Evolutionary conservation across 2,888 invertebrate genomes (phyloP), one percentile per base, ranked within the genome.

Genomic region (Cetonia aurata): DNA sequence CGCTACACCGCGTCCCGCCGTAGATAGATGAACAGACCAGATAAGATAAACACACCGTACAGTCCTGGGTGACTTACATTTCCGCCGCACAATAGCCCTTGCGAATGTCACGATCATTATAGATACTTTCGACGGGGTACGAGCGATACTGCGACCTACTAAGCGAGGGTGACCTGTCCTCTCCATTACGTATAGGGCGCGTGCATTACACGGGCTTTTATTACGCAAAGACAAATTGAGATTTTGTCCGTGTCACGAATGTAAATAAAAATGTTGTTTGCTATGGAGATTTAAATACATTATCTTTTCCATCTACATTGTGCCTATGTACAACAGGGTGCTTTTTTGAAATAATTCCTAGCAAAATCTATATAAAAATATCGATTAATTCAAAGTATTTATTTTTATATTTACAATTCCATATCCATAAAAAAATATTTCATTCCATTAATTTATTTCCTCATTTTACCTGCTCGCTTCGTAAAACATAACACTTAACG

Each of bases 1-100:
- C 75, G 75, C 13, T 60, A 46, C 31, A 17, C 52, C 52, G 25
- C 17, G 52, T 52, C 19, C 25, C 25, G 46, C 48, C 15, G n/a
- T 46, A 31, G 17, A 65, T 75, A 78, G 78, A 79, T 79, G 62
- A 37, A 65, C 62, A 75, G 76, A 78, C 77, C 77, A 80, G 83
- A 83, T 83, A 83, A 83, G 83, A 83, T 82, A 82, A 82, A 80
- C 79, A 80, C 74, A 78, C 77, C 75, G 73, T 76, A 76, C 72
- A 73, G 73, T 68, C 74, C 75, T 72, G 75, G 74, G 74, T 77
- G 75, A 77, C 76, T 77, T 77, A 75, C 66, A 67, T 71, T 56
- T 65, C 56, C 62, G 44, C 50, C 46, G 71, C 60, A 74, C 73
- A 74, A 74, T 65, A 71, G 74, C 74, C 70, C 74, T 74, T 74